phyloP scores from a whole-genome alignment of 2,113 vertebrate genomes.

The Corythornis cristatus region DNA sequence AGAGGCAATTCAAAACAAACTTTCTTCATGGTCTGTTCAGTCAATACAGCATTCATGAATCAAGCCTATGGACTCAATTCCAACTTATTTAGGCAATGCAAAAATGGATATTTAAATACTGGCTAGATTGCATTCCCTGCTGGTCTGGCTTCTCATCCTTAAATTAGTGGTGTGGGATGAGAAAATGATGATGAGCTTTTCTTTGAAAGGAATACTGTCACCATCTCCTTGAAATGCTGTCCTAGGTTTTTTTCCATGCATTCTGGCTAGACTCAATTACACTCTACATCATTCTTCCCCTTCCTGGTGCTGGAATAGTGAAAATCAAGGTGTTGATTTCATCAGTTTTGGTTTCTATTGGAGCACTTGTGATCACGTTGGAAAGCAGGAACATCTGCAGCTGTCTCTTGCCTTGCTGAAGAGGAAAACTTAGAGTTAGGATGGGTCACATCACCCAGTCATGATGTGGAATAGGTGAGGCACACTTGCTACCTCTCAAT shows the following conservation, averaged over 20 bases:
- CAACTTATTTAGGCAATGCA: conserved; percentile 17
- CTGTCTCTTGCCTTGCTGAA: conserved; percentile 6
- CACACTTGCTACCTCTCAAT: conserved; percentile 56
- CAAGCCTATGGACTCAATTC: conserved; percentile 44
- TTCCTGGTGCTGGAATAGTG: conserved; percentile 15
- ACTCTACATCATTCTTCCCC: background rate
- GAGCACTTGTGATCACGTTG: background rate
- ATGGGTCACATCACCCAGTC: background rate
- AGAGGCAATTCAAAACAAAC: background rate
- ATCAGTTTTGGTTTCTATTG: background rate
- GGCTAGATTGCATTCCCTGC: background rate
- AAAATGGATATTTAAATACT: conserved; percentile 24
- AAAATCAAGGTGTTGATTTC: background rate
- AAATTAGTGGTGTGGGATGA: background rate
- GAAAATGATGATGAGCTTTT: conserved; percentile 12
- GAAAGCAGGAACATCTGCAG: background rate
- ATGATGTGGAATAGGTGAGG: conserved; percentile 19
- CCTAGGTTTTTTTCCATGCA: background rate
- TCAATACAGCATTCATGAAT: conserved; percentile 64
- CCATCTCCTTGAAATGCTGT: background rate
- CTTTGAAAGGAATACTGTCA: background rate
- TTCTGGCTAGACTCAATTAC: background rate
- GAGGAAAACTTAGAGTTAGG: background rate
- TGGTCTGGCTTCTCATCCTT: conserved; percentile 20
- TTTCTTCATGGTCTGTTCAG: background rate